Evolutionary conservation across 1,140 invertebrate species (phyloP).

Genomic region (Cherax quadricarinatus): DNA sequence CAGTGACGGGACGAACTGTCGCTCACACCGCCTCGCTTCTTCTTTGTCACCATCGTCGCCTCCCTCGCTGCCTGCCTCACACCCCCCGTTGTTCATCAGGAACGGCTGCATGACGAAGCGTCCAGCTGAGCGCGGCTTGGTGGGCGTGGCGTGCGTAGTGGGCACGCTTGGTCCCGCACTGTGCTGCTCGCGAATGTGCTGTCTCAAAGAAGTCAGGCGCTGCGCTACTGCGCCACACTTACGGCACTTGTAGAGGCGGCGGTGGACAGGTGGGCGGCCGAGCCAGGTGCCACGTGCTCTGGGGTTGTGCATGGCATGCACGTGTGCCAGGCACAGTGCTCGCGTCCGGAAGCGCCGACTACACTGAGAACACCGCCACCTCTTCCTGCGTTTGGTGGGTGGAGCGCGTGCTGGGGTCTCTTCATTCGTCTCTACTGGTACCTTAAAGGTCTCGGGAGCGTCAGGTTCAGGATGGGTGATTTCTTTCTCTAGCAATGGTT

Average conservation of each 20-base stretch:
- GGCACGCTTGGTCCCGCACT: conserved; percentile 73
- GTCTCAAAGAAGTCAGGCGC: conserved; percentile 82
- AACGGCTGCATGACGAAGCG: conserved; percentile 90
- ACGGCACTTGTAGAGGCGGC: conserved; percentile 80
- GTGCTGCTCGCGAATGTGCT: conserved; percentile 80
- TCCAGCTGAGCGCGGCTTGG: conserved; percentile 74
- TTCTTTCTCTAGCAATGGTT: conserved; percentile 72
- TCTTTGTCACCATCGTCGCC: not conserved
- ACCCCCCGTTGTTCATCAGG: conserved; percentile 80
- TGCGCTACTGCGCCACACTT: conserved; percentile 83
- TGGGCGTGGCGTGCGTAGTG: conserved; percentile 76
- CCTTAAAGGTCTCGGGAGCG: not conserved
- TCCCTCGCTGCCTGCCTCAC: conserved; percentile 41
- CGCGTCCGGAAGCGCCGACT: conserved; percentile 76
- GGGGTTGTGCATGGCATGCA: conserved; percentile 76
- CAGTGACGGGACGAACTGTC: conserved; percentile 88
- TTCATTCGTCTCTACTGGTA: conserved; percentile 8
- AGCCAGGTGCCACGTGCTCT: conserved; percentile 51
- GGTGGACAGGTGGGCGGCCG: conserved; percentile 52
- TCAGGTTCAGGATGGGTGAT: not conserved
- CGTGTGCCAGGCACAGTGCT: conserved; percentile 76
- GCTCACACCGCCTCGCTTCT: conserved; percentile 76
- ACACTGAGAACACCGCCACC: conserved; percentile 78
- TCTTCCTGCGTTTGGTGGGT: conserved; percentile 50
- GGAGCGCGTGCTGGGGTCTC: not conserved